Base-by-base conservation (phyloP, 2,797 vertebrate genomes). In the Hipposideros larvatus region DNA sequence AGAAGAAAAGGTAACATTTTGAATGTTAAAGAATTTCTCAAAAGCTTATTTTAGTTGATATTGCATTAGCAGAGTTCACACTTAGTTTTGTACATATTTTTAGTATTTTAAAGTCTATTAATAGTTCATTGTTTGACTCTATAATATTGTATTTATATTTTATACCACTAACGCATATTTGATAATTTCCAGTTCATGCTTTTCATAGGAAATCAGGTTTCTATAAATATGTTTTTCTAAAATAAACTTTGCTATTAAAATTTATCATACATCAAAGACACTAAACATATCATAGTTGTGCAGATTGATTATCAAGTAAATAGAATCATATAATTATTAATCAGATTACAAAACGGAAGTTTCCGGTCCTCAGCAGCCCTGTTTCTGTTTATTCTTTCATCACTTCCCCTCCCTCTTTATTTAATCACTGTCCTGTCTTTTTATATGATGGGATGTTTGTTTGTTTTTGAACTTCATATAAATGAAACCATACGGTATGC, bases 1-100 rank as follows among this genome's bases (percentile, higher is more conserved):
- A n/a, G 51, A 86, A 59, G 93, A 97, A 53, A 18, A 68, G 82
- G 89, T 96, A 86, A 95, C 66, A 43, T 70, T 37, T 53, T 37
- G 63, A 15, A 53, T 10, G 48, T 43, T 43, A 71, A 26, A 46
- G 0, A 70, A 34, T 87, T 71, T 71, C 46, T 21, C 19, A 48
- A 18, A 55, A 7, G 10, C 3, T 57, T 85, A 4, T 31, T 71
- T 59, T 22, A 71, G 11, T 61, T 7, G 28, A 82, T 61, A 14
- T 51, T 51, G 31, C 51, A 8, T 68, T 24, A 48, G 13, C 48
- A 51, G 4, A n/a, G 13, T 19, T 46, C 4, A 37, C 43, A 2
- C 2, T 21, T 46, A 31, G 19, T 80, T 57, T 55, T 53, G 6
- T 46, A 70, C 0, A 31, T 31, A 63, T 70, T 51, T 51, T 51